Evolutionary conservation across 2,888 invertebrate genomes (phyloP).

Genomic region (Apodemia zela): DNA sequence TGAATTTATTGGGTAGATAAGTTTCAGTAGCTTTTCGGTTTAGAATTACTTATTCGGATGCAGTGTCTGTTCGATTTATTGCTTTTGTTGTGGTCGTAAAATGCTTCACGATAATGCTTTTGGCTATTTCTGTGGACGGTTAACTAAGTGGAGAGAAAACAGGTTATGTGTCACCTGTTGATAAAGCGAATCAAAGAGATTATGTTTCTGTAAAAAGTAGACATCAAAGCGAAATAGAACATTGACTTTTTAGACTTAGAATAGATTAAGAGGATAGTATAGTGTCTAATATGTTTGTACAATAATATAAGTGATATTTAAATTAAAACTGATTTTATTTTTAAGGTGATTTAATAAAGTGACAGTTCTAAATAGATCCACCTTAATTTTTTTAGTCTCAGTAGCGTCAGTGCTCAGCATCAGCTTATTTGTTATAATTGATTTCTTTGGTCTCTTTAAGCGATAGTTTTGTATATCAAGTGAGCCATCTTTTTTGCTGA

Average conservation of each 20-base stretch:
- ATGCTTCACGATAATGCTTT: conserved; percentile 33
- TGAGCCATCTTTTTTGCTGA: too few species aligned
- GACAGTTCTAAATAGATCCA: too few species aligned
- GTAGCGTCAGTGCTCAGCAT: too few species aligned
- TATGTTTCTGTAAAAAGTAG: conserved; percentile 50
- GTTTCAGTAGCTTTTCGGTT: conserved; percentile 65
- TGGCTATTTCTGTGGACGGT: conserved; percentile 34
- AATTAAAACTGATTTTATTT: too few species aligned
- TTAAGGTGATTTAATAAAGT: too few species aligned
- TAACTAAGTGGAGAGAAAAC: conserved; percentile 38
- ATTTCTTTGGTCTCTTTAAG: too few species aligned
- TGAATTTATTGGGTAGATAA: conserved; percentile 73
- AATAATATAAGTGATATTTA: too few species aligned
- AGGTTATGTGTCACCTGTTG: conserved; percentile 54
- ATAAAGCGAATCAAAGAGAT: conserved; percentile 35
- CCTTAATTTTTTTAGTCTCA: too few species aligned
- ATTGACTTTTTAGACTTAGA: conserved; percentile 54
- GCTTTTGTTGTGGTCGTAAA: conserved; percentile 48
- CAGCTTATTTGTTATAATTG: too few species aligned
- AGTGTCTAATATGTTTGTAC: too few species aligned
- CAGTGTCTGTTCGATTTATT: conserved; percentile 43
- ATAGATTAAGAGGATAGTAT: conserved; percentile 18
- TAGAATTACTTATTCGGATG: conserved; percentile 52
- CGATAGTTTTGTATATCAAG: too few species aligned
- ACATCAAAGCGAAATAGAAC: conserved; percentile 64